Percentiles rank a stretch among this genome's conserved stretches.
phyloP scores from a whole-genome alignment of 2,113 vertebrate species.

The Gopherus flavomarginatus region DNA sequence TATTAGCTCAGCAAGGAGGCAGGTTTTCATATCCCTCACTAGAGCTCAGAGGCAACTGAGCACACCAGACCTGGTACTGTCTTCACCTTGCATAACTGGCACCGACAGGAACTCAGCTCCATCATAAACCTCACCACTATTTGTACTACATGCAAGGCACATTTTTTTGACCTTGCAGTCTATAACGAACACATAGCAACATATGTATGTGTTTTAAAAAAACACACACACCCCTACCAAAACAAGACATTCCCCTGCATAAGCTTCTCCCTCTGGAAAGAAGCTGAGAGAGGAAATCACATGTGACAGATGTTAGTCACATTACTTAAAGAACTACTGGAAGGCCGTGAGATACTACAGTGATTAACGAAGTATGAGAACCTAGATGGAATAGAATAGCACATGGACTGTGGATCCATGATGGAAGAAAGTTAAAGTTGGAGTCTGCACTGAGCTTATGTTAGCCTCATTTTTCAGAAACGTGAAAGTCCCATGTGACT shows the following conservation, averaged over 20 bases:
- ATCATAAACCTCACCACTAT: neutral
- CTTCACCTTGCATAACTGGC: accelerated
- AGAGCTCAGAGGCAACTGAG: neutral
- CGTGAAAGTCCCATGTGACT: accelerated
- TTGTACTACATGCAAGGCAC: neutral
- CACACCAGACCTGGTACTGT: neutral
- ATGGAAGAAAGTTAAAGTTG: neutral
- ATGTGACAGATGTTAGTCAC: neutral
- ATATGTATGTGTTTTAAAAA: neutral
- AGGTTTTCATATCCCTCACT: neutral
- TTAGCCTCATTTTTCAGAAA: neutral
- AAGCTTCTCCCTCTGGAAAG: neutral
- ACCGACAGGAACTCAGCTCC: neutral
- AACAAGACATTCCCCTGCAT: neutral
- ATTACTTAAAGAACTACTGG: neutral
- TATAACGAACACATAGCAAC: neutral
- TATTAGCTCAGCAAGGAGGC: neutral
- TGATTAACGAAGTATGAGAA: neutral
- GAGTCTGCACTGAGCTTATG: neutral
- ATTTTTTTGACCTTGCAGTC: neutral
- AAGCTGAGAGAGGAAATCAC: neutral
- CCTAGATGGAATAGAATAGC: neutral
- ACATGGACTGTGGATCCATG: neutral
- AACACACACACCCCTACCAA: neutral
- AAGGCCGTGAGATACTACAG: neutral